Evolutionary conservation across 2,113 vertebrate species (phyloP), one percentile per base, ranked within the genome.

Genomic region (Rhea americana): DNA sequence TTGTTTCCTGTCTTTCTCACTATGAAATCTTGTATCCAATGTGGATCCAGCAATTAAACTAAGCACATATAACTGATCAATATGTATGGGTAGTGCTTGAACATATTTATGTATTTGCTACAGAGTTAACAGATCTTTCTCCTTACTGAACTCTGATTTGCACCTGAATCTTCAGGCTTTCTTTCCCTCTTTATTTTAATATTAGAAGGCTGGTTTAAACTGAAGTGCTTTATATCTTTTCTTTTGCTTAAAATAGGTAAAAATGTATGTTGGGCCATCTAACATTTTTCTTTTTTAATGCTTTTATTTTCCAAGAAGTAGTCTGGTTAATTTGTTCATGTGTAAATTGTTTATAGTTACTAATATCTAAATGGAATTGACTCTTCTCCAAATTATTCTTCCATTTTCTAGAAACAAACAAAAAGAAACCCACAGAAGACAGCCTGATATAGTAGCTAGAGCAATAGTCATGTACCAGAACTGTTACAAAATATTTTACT

Each of bases 81-180:
- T 61, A 51, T 2, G 1, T 47, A 58, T 68, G 25, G 4, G 32
- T 24, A 4, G 43, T 65, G 48, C 74, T 85, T n/a, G 17, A n/a
- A 56, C 50, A 22, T 39, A 82, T 89, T 89, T 50, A 20, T 86
- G 59, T 5, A 8, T 58, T 45, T 37, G 51, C 14, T 90, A 9
- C 41, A 55, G 76, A 87, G 72, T 50, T 81, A 76, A 51, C 45
- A 80, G 55, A 24, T 48, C 41, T 85, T 63, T 26, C 61, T 90
- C 18, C 77, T 85, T 53, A 18, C 51, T 79, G 51, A 53, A 47
- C 26, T n/a, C 43, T n/a, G 17, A 61, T 80, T 72, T 94, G 32
- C 45, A 63, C 59, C 30, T 20, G 48, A 73, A 45, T 66, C 47
- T 87, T 43, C 21, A 79, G 35, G 26, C 37, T 80, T 25, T 43